phyloP scores from a whole-genome alignment of 2,797 vertebrate species.

The Chlorospingus semifuscus region DNA sequence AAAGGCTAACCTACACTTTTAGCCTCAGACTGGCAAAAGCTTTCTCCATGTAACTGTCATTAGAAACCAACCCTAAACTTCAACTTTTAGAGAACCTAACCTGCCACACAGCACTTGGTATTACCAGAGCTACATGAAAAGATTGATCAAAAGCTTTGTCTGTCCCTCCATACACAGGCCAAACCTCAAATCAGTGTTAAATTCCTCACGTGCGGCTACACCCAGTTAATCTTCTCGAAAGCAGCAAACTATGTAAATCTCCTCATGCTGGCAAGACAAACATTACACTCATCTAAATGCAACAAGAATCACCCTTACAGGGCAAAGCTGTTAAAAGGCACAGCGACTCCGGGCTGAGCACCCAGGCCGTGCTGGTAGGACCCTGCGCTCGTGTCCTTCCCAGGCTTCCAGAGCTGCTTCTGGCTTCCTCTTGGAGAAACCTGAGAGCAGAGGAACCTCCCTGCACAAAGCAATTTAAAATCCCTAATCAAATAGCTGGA shows the following conservation, averaged over 20 bases:
- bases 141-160: slow-evolving; percentile 49
- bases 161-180: slow-evolving; percentile 47
- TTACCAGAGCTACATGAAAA: neutral
- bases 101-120: neutral
- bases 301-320: slow-evolving; percentile 15
- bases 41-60: neutral
- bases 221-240: slow-evolving; percentile 75
- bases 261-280: slow-evolving; percentile 61
- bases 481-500: slow-evolving; percentile 39
- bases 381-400: neutral
- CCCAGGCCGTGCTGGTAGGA: neutral
- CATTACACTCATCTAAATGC: slow-evolving; percentile 49
- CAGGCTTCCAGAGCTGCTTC: neutral
- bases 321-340: neutral
- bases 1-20: neutral
- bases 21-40: neutral
- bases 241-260: slow-evolving; percentile 75
- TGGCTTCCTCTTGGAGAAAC: neutral
- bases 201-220: slow-evolving; percentile 75
- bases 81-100: slow-evolving; percentile 23
- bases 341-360: neutral
- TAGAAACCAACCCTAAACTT: neutral
- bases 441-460: neutral
- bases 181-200: slow-evolving; percentile 73
- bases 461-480: neutral